Base-by-base conservation (phyloP, 2,888 invertebrate species). In the Uloborus plumipes region DNA sequence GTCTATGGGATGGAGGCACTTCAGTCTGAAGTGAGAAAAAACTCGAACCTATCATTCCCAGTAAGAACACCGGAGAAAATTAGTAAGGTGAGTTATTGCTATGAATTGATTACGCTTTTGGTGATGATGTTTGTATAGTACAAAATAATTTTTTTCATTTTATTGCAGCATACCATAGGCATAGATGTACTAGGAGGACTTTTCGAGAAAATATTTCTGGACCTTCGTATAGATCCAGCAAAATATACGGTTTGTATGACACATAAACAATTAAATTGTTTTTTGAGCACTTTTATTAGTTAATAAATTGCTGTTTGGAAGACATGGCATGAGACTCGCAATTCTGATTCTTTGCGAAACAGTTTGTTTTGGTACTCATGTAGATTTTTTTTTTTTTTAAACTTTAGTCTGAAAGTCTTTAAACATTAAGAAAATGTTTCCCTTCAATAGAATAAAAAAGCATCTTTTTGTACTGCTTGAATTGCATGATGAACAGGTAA, bases 201-300 rank as follows among this genome's bases (percentile, higher is more conserved):
- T 39, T 88, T 92, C 77, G 87, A 87, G 66, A 90, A 91, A 86
- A 89, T 91, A 18, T 90, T 91, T 87, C 86, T 87, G 26, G 90
- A 91, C 39, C 87, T 91, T 62, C 88, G 89, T 58, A 87, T 91
- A 49, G 88, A 90, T 72, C 90, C 91, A 7, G 86, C 87, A 73
- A 87, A 90, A 50, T 90, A 90, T 87, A 88, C 90, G 87, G 90
- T 90, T 87, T 86, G 88, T 62, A 20, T 49, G 4, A 18, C 22
- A 66, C 22, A 31, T 22, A 66, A 22, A 66, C 3, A 7, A 39
- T 39, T 39, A 7, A 39, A 39, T 7, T 39, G 9, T 39, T 39
- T 39, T 31, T 39, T 39, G 9, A 39, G 39, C 11, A 9, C 3
- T 39, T 39, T 9, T 39, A 39, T 7, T 7, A 39, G 39, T n/a